Percentiles rank a stretch among this genome's conserved stretches.
These are phyloP conservation scores for Endotricha flammealis DNA, from an alignment of 2,888 invertebrate genomes.

Conservation along the genomic window DNA sequence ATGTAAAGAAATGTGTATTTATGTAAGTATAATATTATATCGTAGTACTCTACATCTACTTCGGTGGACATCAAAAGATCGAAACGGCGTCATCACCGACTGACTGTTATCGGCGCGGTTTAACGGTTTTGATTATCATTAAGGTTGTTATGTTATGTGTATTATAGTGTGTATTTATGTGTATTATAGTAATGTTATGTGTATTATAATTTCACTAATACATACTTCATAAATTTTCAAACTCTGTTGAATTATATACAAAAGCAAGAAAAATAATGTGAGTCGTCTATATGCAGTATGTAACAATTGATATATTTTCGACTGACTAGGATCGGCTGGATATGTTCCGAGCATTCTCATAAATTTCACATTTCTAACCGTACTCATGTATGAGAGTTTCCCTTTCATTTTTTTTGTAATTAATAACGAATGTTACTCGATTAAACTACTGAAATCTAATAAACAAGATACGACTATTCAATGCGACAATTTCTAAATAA, in stretches of 20 bases:
- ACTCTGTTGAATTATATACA: slow-evolving; percentile 41
- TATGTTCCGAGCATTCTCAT: slow-evolving; percentile 35
- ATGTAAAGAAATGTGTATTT: too few species aligned
- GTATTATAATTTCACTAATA: slow-evolving; percentile 3
- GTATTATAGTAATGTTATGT: neutral
- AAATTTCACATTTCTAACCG: slow-evolving; percentile 35
- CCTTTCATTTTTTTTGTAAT: slow-evolving; percentile 25
- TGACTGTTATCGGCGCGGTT: too few species aligned
- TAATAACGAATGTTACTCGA: too few species aligned
- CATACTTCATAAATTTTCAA: slow-evolving; percentile 43
- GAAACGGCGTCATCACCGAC: too few species aligned
- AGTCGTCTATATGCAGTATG: slow-evolving; percentile 35
- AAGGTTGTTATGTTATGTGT: neutral
- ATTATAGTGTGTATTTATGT: neutral
- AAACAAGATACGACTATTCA: too few species aligned
- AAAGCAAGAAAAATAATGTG: slow-evolving; percentile 27
- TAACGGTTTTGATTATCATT: too few species aligned
- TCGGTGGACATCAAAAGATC: too few species aligned
- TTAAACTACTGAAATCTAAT: too few species aligned
- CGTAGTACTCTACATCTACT: too few species aligned
- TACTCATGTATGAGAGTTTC: slow-evolving; percentile 31
- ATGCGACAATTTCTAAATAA: too few species aligned
- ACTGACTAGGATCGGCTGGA: slow-evolving; percentile 29
- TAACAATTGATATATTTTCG: slow-evolving; percentile 25
- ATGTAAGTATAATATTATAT: too few species aligned